Base-by-base conservation (phyloP, 2,888 invertebrate species). In the Pomacea canaliculata region DNA sequence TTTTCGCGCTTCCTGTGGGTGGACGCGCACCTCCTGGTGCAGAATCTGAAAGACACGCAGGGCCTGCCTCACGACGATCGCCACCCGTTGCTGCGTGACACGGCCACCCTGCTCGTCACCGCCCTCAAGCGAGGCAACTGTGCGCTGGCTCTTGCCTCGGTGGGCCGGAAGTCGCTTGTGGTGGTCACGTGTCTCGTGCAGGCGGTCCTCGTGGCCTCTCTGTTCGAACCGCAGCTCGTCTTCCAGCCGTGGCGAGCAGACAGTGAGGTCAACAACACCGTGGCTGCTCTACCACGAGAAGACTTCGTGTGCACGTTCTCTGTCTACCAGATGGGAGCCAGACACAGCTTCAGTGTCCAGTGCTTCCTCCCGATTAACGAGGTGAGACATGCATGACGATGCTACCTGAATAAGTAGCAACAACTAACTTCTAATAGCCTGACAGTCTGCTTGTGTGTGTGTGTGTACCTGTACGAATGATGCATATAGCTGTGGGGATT, bases 171-270 rank as follows among this genome's bases (percentile, higher is more conserved):
- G 49, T 18, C 16, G 49, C 49, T 71, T 48, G n/a, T 19, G 4
- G 62, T 62, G 16, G 23, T 71, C 62, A 19, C 49, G 7, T 71
- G 71, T 49, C 48, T 71, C 63, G 48, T 71, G 18, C 71, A 71
- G 63, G 49, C 63, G 63, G 46, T 71, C 16, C 48, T 71, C 48
- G 63, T 48, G 59, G n/a, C 19, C 19, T 19, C 59, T 46, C 59
- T 73, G 16, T 73, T 73, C 67, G 19, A 37, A 0, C 60, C 67
- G 23, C 59, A 60, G 49, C 49, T 63, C 10, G 1, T 19, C 23
- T 37, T 27, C 63, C 23, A 27, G 63, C 27, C 63, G 2, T n/a
- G 27, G 27, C 16, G 10, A 1, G 59, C 37, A 16, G 37, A 9
- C 9, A 23, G 67, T 4, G 67, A 23, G 7, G 7, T 23, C 23